phyloP scores from a whole-genome alignment of 2,113 vertebrate genomes.

The Brienomyrus longianalis region DNA sequence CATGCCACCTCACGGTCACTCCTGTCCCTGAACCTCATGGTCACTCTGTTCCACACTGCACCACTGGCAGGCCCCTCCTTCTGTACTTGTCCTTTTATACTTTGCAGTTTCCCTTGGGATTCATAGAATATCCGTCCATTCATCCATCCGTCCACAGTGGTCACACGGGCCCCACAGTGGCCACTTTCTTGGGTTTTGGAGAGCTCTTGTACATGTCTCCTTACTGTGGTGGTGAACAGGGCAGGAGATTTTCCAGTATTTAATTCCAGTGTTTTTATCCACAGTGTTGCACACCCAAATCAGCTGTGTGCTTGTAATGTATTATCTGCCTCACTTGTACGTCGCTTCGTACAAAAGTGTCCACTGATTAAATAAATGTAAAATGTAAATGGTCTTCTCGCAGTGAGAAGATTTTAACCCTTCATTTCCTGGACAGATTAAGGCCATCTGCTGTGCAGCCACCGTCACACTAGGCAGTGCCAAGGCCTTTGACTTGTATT shows the following conservation, averaged over 20 bases:
- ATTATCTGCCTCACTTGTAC: background rate
- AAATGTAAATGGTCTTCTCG: background rate
- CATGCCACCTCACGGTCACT: too few species aligned
- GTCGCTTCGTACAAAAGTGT: background rate
- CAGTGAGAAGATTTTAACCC: background rate
- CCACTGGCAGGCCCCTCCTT: background rate
- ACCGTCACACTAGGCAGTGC: background rate
- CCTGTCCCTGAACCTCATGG: background rate
- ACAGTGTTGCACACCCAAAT: background rate
- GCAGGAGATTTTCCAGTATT: background rate
- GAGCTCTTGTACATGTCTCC: background rate
- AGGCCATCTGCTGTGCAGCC: background rate
- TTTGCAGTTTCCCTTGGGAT: background rate
- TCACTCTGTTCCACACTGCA: background rate
- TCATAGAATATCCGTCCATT: background rate
- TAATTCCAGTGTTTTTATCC: background rate
- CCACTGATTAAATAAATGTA: background rate
- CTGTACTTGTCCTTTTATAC: background rate
- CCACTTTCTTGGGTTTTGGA: background rate
- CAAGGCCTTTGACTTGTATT: background rate
- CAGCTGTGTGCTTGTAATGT: background rate
- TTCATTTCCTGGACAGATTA: background rate
- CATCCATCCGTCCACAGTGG: background rate
- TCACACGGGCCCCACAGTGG: background rate
- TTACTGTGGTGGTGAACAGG: background rate